phyloP scores from a whole-genome alignment of 2,797 vertebrate species.

The Malurus splendens region DNA sequence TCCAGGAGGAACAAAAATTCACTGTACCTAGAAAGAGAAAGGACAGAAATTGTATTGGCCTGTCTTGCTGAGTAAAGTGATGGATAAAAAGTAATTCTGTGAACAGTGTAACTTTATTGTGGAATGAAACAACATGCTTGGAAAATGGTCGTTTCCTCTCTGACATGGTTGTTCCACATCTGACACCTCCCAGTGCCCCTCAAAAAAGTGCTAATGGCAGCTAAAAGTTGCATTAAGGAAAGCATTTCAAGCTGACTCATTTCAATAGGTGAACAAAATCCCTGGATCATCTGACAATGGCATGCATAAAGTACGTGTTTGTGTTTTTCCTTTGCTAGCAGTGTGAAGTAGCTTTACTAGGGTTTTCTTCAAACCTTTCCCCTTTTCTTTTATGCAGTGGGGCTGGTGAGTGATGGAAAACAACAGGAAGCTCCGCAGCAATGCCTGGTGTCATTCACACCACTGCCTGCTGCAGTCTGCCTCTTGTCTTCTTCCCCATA shows the following conservation, averaged over 20 bases:
- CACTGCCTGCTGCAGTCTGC: neutral
- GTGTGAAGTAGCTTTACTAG: neutral
- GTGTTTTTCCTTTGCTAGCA: neutral
- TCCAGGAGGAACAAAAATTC: neutral
- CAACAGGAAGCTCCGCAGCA: rapidly evolving
- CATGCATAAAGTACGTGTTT: neutral
- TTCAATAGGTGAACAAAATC: neutral
- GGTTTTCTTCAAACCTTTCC: neutral
- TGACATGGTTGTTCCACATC: neutral
- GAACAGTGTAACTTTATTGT: neutral
- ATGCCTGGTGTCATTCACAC: neutral
- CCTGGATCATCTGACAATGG: neutral
- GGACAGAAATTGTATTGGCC: neutral
- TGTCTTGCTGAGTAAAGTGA: neutral
- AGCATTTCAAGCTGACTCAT: slow-evolving; percentile 16
- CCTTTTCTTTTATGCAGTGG: rapidly evolving
- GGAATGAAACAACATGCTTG: neutral
- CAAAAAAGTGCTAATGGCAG: neutral
- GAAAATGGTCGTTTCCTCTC: neutral
- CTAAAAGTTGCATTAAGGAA: slow-evolving; percentile 12
- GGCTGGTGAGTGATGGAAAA: neutral
- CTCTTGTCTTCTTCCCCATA: neutral
- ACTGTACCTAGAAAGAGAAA: neutral
- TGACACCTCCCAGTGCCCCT: neutral
- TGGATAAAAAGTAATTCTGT: neutral